phyloP scores from a whole-genome alignment of 2,888 invertebrate genomes.

The Andrena camellia region DNA sequence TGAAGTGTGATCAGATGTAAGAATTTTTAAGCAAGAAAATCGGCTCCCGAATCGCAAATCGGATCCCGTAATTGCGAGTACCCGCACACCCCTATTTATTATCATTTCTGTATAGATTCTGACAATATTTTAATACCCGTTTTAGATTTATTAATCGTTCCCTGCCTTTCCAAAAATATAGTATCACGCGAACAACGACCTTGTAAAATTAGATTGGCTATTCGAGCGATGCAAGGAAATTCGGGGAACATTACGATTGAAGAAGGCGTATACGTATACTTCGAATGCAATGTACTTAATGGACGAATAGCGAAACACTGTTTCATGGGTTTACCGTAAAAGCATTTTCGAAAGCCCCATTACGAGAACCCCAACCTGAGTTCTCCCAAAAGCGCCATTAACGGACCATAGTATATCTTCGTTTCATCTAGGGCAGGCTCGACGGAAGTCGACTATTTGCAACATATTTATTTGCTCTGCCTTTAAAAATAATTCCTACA shows the following conservation, averaged over 20 bases:
- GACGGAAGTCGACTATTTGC: slow-evolving; percentile 8
- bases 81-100: too few species aligned
- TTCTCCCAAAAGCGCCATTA: slow-evolving; percentile 60
- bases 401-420: slow-evolving; percentile 58
- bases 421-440: slow-evolving; percentile 41
- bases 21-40: too few species aligned
- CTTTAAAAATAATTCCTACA: neutral
- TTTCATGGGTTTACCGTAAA: slow-evolving; percentile 63
- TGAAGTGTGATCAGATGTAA: too few species aligned
- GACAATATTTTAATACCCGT: neutral
- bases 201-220: neutral
- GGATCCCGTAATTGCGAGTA: too few species aligned
- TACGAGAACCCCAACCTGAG: slow-evolving; percentile 49
- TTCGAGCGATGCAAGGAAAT: slow-evolving; percentile 22
- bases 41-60: too few species aligned
- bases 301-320: slow-evolving; percentile 62
- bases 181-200: neutral
- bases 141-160: neutral
- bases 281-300: slow-evolving; percentile 60
- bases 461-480: slow-evolving; percentile 12
- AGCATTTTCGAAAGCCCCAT: slow-evolving; percentile 63
- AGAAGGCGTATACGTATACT: slow-evolving; percentile 45
- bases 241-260: slow-evolving; percentile 35
- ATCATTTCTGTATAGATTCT: too few species aligned
- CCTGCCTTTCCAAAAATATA: neutral